Percentiles rank a stretch among this genome's conserved stretches.
Conservation (phyloP, 2,797 vertebrate species). For the Tiaroga cobitis region DNA sequence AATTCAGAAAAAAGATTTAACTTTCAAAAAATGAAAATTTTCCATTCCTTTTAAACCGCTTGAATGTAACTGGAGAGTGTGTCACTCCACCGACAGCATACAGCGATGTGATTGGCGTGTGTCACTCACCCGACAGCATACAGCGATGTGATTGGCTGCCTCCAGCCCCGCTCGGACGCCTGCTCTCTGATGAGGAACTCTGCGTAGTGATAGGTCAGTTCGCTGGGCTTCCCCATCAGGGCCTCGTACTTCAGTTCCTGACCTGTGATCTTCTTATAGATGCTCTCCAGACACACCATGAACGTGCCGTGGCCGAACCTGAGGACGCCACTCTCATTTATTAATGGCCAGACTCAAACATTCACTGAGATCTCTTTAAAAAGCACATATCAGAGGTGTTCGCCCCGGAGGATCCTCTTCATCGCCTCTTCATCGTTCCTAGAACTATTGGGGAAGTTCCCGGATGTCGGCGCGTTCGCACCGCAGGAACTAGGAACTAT, state of each 20-base stretch:
- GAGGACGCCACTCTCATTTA: neutral
- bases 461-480: too few species aligned
- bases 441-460: too few species aligned
- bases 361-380: neutral
- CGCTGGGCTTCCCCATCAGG: slow-evolving; percentile 87
- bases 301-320: slow-evolving; percentile 92
- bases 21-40: too few species aligned
- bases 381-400: too few species aligned
- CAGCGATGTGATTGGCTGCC: slow-evolving; percentile 76
- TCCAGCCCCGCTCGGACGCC: slow-evolving; percentile 76
- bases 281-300: slow-evolving; percentile 88
- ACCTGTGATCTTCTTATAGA: slow-evolving; percentile 89
- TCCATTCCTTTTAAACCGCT: too few species aligned
- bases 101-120: slow-evolving; percentile 73
- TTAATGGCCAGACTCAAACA: neutral
- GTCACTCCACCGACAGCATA: slow-evolving; percentile 86
- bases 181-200: slow-evolving; percentile 86
- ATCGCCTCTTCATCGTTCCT: too few species aligned
- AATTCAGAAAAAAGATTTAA: too few species aligned
- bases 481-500: too few species aligned
- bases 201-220: slow-evolving; percentile 86
- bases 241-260: slow-evolving; percentile 84
- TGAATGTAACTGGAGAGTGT: too few species aligned
- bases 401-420: too few species aligned
- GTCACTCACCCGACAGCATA: slow-evolving; percentile 86